Evolutionary conservation across 2,888 invertebrate species (phyloP).

Genomic region (Autographa pulchrina): DNA sequence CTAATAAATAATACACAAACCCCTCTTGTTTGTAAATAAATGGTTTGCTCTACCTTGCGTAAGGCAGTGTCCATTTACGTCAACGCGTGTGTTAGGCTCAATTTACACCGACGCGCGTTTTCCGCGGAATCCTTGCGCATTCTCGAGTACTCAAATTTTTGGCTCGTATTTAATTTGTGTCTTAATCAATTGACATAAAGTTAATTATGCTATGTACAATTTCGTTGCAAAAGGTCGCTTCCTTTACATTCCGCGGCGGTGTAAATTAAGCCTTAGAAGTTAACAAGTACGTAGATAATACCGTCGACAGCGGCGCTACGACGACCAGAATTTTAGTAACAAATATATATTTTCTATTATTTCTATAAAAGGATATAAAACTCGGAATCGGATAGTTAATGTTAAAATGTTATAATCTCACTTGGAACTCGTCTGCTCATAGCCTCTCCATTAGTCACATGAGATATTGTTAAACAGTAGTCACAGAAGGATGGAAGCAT

Average conservation of each 20-base stretch:
- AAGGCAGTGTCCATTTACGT: constrained; percentile 20
- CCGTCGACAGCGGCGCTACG: constrained; percentile 9
- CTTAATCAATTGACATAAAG: too few relatives aligned
- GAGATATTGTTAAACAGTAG: constrained; percentile 24
- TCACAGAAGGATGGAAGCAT: constrained; percentile 44
- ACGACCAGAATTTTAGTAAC: not conserved
- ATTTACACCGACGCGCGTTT: too few relatives aligned
- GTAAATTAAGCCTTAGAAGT: not conserved
- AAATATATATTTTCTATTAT: constrained; percentile 7
- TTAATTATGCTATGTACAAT: too few relatives aligned
- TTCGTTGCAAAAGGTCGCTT: too few relatives aligned
- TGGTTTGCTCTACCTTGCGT: not conserved
- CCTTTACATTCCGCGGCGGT: too few relatives aligned
- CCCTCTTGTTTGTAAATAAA: not conserved
- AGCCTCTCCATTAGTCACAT: constrained; percentile 11
- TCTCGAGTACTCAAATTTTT: too few relatives aligned
- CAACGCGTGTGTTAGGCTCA: not conserved
- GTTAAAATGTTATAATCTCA: constrained; percentile 8
- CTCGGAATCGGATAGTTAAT: not conserved
- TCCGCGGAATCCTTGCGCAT: too few relatives aligned
- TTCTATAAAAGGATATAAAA: constrained; percentile 10
- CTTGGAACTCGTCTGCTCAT: not conserved
- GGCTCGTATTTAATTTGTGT: too few relatives aligned
- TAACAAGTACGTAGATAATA: not conserved
- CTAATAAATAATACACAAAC: not conserved